phyloP scores from a whole-genome alignment of 2,888 invertebrate genomes.

The Psylliodes chrysocephalus region DNA sequence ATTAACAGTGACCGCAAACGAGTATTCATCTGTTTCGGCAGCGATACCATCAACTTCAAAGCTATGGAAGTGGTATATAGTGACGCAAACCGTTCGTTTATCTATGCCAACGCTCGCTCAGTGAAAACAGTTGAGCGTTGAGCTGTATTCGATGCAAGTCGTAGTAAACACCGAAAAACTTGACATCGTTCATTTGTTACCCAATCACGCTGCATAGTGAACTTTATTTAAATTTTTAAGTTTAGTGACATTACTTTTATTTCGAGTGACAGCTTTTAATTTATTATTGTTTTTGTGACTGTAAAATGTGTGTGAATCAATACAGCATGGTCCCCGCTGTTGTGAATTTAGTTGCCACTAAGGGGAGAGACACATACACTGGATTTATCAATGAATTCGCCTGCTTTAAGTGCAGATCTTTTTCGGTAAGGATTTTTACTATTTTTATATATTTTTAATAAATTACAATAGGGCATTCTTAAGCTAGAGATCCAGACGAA shows the following conservation, averaged over 20 bases:
- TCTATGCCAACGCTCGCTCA: constrained; percentile 45
- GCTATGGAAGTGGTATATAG: constrained; percentile 47
- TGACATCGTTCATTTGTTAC: neutral
- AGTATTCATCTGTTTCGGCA: constrained; percentile 7
- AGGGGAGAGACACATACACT: constrained; percentile 62
- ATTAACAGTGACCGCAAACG: neutral
- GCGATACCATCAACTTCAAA: constrained; percentile 28
- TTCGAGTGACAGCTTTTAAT: constrained; percentile 1
- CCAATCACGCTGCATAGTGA: neutral
- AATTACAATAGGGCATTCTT: no score
- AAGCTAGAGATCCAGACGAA: no score
- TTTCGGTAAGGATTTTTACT: constrained; percentile 57
- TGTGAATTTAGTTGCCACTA: constrained; percentile 62
- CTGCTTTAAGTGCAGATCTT: constrained; percentile 60
- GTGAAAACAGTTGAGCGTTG: constrained; percentile 47
- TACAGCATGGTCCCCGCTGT: constrained; percentile 63
- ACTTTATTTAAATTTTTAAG: neutral
- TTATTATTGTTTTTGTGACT: constrained; percentile 22
- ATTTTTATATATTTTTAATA: neutral
- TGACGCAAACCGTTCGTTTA: constrained; percentile 51
- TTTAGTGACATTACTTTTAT: neutral
- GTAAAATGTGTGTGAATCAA: constrained; percentile 62
- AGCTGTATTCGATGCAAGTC: neutral
- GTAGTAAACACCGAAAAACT: neutral
- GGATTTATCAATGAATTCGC: constrained; percentile 62